These are phyloP conservation scores for Pseudotriccus pelzelni DNA, from an alignment of 2,797 vertebrate species.

Conservation along the genomic window DNA sequence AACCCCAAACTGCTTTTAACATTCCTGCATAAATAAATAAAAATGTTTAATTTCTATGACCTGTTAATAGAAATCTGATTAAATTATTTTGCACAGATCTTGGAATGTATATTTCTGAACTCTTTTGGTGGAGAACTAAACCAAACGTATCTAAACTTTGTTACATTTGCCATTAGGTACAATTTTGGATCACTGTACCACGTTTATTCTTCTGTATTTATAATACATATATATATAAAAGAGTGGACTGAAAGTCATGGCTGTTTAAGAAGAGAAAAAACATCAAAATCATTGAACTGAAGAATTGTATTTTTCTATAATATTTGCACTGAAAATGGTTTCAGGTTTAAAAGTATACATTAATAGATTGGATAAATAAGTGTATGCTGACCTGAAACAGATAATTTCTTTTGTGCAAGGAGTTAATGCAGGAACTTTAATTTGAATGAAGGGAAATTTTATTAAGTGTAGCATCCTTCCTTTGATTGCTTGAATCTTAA, in stretches of 20 bases:
- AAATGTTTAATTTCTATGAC: background rate
- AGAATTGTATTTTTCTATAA: conserved; percentile 50
- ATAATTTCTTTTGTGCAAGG: conserved; percentile 12
- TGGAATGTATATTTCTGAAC: background rate
- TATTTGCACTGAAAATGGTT: conserved; percentile 63
- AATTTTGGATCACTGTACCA: background rate
- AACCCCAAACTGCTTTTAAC: background rate
- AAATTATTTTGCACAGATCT: background rate
- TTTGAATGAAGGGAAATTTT: conserved; percentile 70
- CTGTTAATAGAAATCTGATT: background rate
- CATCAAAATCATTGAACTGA: conserved; percentile 15
- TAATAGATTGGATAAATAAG: conserved; percentile 67
- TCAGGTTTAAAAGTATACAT: conserved; percentile 28
- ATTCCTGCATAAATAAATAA: background rate
- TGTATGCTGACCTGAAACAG: conserved; percentile 75
- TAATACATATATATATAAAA: background rate
- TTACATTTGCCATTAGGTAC: background rate
- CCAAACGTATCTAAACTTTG: background rate
- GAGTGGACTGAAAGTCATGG: conserved; percentile 29
- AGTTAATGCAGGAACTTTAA: conserved; percentile 63
- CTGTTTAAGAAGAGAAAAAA: conserved; percentile 48
- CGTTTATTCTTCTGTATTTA: background rate
- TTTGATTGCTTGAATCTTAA: background rate
- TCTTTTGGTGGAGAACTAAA: background rate
- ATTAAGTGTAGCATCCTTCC: conserved; percentile 23